Base-by-base conservation (phyloP, 30 jellyfish, hydroid and myxozoan species). In the Aurelia aurita complex sp. Pacific region DNA sequence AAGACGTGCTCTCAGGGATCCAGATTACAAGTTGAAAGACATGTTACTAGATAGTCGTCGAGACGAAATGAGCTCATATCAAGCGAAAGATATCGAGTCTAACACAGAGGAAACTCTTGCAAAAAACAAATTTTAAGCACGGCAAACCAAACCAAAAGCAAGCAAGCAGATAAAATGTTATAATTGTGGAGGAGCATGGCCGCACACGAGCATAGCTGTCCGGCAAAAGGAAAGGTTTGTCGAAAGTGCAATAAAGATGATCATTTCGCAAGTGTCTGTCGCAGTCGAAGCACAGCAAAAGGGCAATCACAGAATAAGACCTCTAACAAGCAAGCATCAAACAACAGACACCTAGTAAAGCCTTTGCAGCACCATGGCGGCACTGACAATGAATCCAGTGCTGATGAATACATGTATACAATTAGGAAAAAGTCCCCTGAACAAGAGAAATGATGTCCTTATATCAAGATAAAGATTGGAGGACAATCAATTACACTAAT, bases 191-290 rank as follows among this genome's bases (percentile, higher is more conserved):
- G 50, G 50, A 38, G 50, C 50, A 38, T 38, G 50, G 50, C 50
- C 50, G 50, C 50, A 38, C 50, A 38, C 5, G 50, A 38, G 50
- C 50, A 38, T 2, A 38, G 50, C 50, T 4, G 50, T 38, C 50
- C 50, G 50, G 50, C 50, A 38, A 38, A 38, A 38, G 50, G 0
- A 38, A 38, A 79, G n/a, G 57, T 13, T 3, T 79, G 89, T 13
- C 59, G 80, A 40, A 65, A 36, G 23, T 79, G 89, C 14, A 13
- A 50, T 6, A 79, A 64, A 79, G 19, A 17, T 11, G 46, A 79
- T 34, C 89, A 40, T 65, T 63, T 79, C 46, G 89, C 89, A 36
- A 43, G 46, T 3, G 73, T 59, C 72, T 64, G 89, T 54, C 80
- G 80, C 55, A 34, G 70, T 16, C 23, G 17, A 12, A 51, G 18